Percentiles rank a stretch among this genome's conserved stretches.
phyloP scores from a whole-genome alignment of 2,113 vertebrate species.

The Pteropus alecto region DNA sequence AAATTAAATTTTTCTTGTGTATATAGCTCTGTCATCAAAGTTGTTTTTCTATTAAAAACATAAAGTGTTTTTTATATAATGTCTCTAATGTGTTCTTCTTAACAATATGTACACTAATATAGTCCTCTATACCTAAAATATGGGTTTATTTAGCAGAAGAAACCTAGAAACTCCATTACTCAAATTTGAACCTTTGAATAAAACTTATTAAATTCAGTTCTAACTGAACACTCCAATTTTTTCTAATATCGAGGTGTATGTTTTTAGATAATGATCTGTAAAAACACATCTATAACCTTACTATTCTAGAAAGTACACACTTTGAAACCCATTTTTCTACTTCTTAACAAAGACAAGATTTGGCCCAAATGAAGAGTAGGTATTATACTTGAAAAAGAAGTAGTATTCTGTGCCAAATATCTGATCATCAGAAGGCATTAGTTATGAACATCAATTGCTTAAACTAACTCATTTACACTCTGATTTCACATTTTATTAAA shows the following conservation, averaged over 20 bases:
- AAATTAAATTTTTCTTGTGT: slow-evolving; percentile 39
- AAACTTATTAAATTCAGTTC: slow-evolving; percentile 31
- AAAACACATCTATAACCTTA: background rate
- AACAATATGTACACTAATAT: background rate
- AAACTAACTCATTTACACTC: background rate
- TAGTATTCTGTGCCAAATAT: background rate
- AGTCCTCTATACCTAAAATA: background rate
- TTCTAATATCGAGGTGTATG: background rate
- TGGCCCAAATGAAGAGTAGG: background rate
- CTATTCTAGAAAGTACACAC: background rate
- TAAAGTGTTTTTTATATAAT: background rate
- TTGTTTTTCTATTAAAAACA: slow-evolving; percentile 56
- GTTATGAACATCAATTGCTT: background rate
- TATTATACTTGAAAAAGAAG: slow-evolving; percentile 12
- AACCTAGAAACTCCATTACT: slow-evolving; percentile 19
- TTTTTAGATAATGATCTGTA: background rate
- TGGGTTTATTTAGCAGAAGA: background rate
- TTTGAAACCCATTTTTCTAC: background rate
- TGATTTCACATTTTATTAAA: background rate
- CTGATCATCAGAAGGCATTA: background rate
- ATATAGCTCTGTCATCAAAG: slow-evolving; percentile 37
- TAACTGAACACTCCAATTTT: background rate
- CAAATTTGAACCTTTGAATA: slow-evolving; percentile 3
- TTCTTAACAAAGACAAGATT: background rate
- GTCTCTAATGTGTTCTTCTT: slow-evolving; percentile 41